Percentiles rank a stretch among this genome's conserved stretches.
Conservation (phyloP, 2,888 invertebrate genomes). For the Drosophila quinaria region DNA sequence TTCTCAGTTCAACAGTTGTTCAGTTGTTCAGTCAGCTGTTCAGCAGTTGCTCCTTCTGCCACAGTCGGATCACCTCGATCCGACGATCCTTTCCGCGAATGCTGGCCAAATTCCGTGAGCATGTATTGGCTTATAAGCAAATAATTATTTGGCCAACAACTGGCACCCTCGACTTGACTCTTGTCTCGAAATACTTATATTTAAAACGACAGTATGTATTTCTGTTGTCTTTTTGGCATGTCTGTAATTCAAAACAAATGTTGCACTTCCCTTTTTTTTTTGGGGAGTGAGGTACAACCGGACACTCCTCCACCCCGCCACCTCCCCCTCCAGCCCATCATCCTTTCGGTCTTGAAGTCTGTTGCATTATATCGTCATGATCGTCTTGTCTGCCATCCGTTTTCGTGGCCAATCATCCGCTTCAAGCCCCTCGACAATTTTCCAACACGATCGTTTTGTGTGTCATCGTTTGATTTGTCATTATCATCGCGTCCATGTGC, state of each 20-base stretch:
- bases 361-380: conserved; percentile 30
- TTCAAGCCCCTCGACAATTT: conserved; percentile 66
- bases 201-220: conserved; percentile 9
- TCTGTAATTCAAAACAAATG: conserved; percentile 72
- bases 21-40: conserved; percentile 23
- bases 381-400: conserved; percentile 42
- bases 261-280: conserved; percentile 69
- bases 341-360: conserved; percentile 7
- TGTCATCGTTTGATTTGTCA: conserved; percentile 84
- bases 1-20: conserved; percentile 42
- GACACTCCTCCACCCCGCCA: not conserved
- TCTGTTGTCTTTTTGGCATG: conserved; percentile 51
- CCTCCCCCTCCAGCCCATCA: not conserved
- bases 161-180: conserved; percentile 40
- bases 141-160: conserved; percentile 70
- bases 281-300: conserved; percentile 16
- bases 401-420: conserved; percentile 72
- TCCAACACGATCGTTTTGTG: conserved; percentile 80
- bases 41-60: conserved; percentile 28
- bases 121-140: conserved; percentile 68
- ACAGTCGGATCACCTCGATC: conserved; percentile 13
- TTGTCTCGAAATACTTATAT: conserved; percentile 38
- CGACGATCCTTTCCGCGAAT: conserved; percentile 38
- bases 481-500: conserved; percentile 74
- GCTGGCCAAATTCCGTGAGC: conserved; percentile 45